These are phyloP conservation scores for Pseudochirops corinnae DNA, from an alignment of 2,797 vertebrate genomes.

Conservation along the genomic window DNA sequence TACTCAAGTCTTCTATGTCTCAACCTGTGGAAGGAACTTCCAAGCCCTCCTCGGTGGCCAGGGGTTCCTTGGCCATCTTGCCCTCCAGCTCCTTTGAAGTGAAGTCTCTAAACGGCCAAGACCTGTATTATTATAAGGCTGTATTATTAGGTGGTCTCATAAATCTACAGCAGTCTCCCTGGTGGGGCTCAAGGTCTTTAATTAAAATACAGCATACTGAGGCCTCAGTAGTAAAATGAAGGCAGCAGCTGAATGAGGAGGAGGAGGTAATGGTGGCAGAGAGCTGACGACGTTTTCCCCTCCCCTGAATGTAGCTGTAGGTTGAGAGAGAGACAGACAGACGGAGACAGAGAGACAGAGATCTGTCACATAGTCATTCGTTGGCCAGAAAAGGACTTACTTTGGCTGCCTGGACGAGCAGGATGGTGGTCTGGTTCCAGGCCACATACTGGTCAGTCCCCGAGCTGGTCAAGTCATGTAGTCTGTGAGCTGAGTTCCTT, in stretches of 20 bases:
- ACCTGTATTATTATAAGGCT: conserved; percentile 52
- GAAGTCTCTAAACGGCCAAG: conserved; percentile 71
- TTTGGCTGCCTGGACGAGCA: conserved; percentile 83
- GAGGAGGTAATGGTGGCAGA: conserved; percentile 40
- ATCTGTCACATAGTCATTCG: background rate
- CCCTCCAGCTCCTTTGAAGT: conserved; percentile 68
- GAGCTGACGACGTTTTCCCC: background rate
- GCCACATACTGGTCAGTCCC: conserved; percentile 81
- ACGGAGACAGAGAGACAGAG: background rate
- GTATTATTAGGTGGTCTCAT: conserved; percentile 59
- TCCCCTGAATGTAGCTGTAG: background rate
- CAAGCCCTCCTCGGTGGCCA: background rate
- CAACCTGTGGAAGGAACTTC: background rate
- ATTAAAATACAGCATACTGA: conserved; percentile 68
- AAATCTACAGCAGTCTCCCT: conserved; percentile 60
- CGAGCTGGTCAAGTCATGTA: conserved; percentile 80
- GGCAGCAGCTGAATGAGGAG: background rate
- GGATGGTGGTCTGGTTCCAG: conserved; percentile 85
- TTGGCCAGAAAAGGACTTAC: conserved; percentile 72
- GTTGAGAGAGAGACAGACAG: background rate
- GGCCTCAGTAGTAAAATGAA: conserved; percentile 56
- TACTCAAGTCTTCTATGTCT: background rate
- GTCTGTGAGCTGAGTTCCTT: conserved; percentile 76
- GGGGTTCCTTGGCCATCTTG: no score
- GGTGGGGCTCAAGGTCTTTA: conserved; percentile 69